Conservation (phyloP, 2,797 vertebrate genomes). For the Halcyon smyrnensis region DNA sequence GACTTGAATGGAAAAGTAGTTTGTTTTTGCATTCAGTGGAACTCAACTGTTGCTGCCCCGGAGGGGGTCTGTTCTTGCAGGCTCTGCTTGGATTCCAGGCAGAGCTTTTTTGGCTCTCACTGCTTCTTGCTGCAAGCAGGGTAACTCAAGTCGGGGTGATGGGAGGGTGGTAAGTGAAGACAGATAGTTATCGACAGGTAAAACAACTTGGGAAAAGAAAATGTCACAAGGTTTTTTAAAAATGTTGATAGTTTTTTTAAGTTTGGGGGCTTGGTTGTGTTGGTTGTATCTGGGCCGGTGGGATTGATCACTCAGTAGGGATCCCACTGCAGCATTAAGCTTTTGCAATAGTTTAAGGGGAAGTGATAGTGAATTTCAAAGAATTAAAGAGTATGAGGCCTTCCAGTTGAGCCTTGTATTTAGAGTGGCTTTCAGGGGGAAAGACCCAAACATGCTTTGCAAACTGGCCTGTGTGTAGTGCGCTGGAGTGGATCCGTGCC, state of each 20-base stretch:
- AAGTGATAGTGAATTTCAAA: not conserved
- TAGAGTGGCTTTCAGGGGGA: not conserved
- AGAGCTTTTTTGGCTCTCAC: not conserved
- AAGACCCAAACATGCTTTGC: not conserved
- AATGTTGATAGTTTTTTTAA: not conserved
- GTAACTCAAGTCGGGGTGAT: not conserved
- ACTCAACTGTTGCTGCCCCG: constrained; percentile 21
- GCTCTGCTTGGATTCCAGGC: not conserved
- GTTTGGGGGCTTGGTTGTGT: not conserved
- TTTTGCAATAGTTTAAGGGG: not conserved
- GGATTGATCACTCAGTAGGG: not conserved
- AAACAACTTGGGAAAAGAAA: not conserved
- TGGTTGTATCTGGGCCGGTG: not conserved
- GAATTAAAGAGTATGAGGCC: not conserved
- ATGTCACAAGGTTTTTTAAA: not conserved
- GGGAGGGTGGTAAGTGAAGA: not conserved
- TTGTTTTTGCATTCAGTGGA: constrained; percentile 29
- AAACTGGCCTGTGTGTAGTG: not conserved
- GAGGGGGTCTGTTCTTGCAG: constrained; percentile 44
- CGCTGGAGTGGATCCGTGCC: not conserved
- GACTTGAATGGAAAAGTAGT: constrained; percentile 43
- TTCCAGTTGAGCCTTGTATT: not conserved
- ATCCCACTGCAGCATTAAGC: not conserved
- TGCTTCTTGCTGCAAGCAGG: not conserved
- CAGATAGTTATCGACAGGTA: not conserved